Percentiles rank a stretch among this genome's conserved stretches.
These are phyloP conservation scores for Chiroxiphia lanceolata DNA, from an alignment of 2,797 vertebrate genomes.

Conservation along the genomic window DNA sequence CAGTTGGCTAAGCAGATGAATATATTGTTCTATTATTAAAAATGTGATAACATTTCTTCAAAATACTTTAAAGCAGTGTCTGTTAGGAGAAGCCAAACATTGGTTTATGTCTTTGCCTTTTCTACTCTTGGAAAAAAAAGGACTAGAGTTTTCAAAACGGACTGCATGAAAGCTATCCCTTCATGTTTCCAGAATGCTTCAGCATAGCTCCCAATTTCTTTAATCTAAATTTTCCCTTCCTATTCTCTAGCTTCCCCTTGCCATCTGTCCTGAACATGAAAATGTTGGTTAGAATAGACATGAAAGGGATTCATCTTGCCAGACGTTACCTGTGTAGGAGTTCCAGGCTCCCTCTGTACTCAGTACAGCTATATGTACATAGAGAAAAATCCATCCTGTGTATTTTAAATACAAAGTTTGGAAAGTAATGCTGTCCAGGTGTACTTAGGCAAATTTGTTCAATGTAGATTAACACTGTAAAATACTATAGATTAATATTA, in stretches of 20 bases:
- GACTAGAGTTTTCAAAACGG: neutral
- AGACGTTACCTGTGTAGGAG: neutral
- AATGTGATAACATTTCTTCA: neutral
- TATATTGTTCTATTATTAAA: neutral
- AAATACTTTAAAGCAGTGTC: neutral
- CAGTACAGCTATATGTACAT: neutral
- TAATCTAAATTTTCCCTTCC: neutral
- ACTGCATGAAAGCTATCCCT: neutral
- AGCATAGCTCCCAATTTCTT: neutral
- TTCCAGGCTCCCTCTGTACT: neutral
- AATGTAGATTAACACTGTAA: neutral
- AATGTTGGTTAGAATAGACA: neutral
- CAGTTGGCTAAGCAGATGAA: neutral
- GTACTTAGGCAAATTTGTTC: neutral
- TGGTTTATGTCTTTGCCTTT: neutral
- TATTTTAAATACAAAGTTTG: neutral
- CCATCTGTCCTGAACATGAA: neutral
- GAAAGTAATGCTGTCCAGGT: neutral
- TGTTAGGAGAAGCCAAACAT: neutral
- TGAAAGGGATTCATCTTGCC: neutral
- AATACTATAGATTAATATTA: neutral
- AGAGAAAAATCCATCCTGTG: neutral
- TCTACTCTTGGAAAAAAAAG: neutral
- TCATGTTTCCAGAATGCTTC: neutral
- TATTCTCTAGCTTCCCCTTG: neutral